Base-by-base conservation (phyloP, 2,797 vertebrate species). In the Aulostomus chinensis region DNA sequence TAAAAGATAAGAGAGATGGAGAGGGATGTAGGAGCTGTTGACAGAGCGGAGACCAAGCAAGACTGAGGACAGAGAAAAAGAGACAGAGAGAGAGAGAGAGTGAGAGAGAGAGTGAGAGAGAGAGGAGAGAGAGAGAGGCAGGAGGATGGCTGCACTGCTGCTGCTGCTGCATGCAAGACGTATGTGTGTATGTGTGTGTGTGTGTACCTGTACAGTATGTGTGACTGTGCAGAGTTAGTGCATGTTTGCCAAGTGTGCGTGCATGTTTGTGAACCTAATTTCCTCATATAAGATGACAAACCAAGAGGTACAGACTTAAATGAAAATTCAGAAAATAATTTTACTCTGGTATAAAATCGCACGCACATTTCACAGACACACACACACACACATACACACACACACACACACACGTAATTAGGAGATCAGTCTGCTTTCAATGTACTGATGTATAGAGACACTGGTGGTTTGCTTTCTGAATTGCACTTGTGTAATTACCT, bases 101-200 rank as follows among this genome's bases (percentile, higher is more conserved):
- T 14, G 48, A 10, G 24, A n/a, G 26, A 30, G 25, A 38, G 56
- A 12, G 28, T 50, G 25, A n/a, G n/a, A n/a, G n/a, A n/a, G 58
- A 47, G 31, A 35, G 22, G 39, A 50, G 41, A 36, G 40, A 10
- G 28, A 30, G 43, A 42, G 30, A 34, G 30, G 29, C 67, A 61
- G 64, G 56, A 62, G 67, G 72, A 70, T 51, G 57, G 58, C 69
- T 80, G 58, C 35, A 43, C 76, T 61, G 57, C 76, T 73, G 28
- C 69, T 65, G 53, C 72, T 78, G 65, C 64, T 66, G 62, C 66
- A 74, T 76, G 73, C 59, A 61, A 50, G 56, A 64, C 35, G 18
- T 32, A 11, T 54, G n/a, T 6, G 24, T 31, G 43, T 30, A 42
- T 50, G 34, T 34, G 30, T 37, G 24, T 45, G 34, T 36, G 34